phyloP scores from a whole-genome alignment of 2,113 vertebrate genomes.

The Melanocharis versteri region DNA sequence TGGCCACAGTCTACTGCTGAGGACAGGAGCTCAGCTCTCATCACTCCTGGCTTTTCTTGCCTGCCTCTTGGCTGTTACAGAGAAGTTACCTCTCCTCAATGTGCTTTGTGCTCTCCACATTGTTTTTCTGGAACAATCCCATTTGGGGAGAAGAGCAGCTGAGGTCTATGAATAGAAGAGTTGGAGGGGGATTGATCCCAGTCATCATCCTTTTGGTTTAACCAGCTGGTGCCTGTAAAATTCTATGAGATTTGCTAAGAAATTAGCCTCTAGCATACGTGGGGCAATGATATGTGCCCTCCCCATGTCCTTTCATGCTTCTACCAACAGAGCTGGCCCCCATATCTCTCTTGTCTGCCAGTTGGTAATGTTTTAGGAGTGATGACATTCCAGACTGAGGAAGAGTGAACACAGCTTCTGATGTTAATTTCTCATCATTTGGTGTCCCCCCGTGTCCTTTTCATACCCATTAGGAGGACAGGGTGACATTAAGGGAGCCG shows the following conservation, averaged over 20 bases:
- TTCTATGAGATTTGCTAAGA: not conserved
- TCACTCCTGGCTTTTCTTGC: not conserved
- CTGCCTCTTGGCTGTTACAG: not conserved
- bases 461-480: constrained; percentile 7
- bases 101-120: not conserved
- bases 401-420: not conserved
- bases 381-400: not conserved
- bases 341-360: not conserved
- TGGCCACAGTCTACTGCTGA: not conserved
- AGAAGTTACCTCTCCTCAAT: not conserved
- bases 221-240: not conserved
- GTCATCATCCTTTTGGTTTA: not conserved
- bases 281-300: not conserved
- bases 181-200: not conserved
- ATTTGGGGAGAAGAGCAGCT: not conserved
- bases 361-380: not conserved
- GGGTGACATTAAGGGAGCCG: constrained; percentile 14
- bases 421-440: constrained; percentile 34
- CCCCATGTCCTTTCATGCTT: not conserved
- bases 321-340: not conserved
- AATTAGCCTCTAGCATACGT: not conserved
- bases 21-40: not conserved
- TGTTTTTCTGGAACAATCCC: not conserved
- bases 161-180: not conserved
- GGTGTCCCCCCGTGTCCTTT: constrained; percentile 1